Base-by-base conservation (phyloP, 2,113 vertebrate species). In the Periophthalmus modestus region DNA sequence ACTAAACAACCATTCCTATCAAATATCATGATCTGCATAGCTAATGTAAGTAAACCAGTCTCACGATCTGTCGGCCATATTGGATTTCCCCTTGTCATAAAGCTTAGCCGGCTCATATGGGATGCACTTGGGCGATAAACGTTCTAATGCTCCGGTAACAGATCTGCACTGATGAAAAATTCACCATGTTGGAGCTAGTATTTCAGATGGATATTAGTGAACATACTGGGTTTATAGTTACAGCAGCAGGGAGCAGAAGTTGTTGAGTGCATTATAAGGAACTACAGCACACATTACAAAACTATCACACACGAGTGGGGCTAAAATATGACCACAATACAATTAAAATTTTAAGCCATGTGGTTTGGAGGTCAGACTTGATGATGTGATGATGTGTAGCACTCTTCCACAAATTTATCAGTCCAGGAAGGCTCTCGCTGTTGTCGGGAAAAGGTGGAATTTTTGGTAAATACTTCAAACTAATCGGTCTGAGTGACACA, bases 141-240 rank as follows among this genome's bases (percentile, higher is more conserved):
- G 16, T 50, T 21, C 46, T 16, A 50, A 72, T 69, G 62, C 55
- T 72, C n/a, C 36, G 68, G 73, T 71, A 77, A 77, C 59, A 52
- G 67, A 69, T 74, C 79, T 36, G 54, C 67, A 73, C 52, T 77
- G 47, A 82, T 82, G 66, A 81, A 83, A 85, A 82, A 75, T 78
- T 52, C n/a, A 78, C 72, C 34, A 59, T 59, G 69, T 52, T 47
- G 14, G 76, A 50, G 39, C 62, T 82, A 34, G 62, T 24, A 71
- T 76, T 80, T 77, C 67, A 80, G 43, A 77, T 68, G 43, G 19
- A 55, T 18, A 47, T 75, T 4, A 21, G 34, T n/a, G 13, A 67
- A 67, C 61, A 73, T 74, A 12, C 12, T 3, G 34, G 21, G 59
- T 74, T 23, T 52, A 18, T 72, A 21, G 67, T 79, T 66, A 21